Conservation (phyloP, 2,797 vertebrate genomes). For the Streptopelia turtur region DNA sequence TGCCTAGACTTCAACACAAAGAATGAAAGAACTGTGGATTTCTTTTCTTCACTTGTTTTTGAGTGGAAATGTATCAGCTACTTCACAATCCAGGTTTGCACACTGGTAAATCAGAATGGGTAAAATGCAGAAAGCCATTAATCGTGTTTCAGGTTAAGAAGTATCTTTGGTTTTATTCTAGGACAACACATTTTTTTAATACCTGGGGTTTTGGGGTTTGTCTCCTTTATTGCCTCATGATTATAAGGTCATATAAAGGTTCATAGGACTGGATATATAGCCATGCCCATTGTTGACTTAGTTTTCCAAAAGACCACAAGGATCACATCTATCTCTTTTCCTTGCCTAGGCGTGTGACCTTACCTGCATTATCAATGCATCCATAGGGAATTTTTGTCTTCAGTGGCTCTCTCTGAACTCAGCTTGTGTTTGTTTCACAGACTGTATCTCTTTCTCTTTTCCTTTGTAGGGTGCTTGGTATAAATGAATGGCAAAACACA, state of each 20-base stretch:
- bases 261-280: background rate
- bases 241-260: background rate
- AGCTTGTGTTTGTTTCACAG: background rate
- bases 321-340: background rate
- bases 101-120: background rate
- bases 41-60: background rate
- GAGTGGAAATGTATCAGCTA: background rate
- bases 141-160: background rate
- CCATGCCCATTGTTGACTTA: background rate
- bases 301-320: background rate
- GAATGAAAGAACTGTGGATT: background rate
- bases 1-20: background rate
- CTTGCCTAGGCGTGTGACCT: background rate
- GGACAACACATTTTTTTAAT: background rate
- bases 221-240: background rate
- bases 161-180: background rate
- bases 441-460: background rate
- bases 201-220: background rate
- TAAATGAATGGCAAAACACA: constrained; percentile 93
- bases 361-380: background rate
- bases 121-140: background rate
- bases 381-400: background rate
- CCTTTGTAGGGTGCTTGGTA: constrained; percentile 82
- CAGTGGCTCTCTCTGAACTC: background rate
- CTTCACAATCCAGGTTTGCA: background rate